Conservation (phyloP, 2,113 vertebrate species). For the Mobula birostris region DNA sequence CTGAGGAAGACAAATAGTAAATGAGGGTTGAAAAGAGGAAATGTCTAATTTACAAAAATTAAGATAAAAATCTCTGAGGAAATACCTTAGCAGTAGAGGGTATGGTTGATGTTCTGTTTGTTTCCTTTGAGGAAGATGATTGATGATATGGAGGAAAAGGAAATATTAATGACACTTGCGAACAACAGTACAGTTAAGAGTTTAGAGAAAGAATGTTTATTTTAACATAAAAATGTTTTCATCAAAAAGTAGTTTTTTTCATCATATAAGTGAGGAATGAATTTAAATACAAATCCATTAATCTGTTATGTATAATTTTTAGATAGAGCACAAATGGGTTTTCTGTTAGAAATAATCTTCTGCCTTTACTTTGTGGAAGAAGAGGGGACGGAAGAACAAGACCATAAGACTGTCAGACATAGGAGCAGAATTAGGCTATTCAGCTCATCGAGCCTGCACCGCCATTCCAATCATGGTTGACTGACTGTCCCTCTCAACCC, state of each 20-base stretch:
- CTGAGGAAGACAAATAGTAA: neutral
- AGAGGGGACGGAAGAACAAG: neutral
- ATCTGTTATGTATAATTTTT: neutral
- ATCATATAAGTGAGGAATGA: neutral
- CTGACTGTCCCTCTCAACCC: too few species aligned
- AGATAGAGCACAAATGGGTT: neutral
- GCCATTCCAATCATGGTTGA: too few species aligned
- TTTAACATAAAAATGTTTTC: neutral
- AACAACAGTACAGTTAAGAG: neutral
- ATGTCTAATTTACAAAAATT: neutral
- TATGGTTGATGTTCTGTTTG: neutral
- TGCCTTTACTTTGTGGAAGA: neutral
- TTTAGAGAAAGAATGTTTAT: neutral
- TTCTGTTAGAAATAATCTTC: neutral
- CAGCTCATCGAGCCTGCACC: too few species aligned
- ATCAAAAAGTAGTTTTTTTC: neutral
- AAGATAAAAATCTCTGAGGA: neutral
- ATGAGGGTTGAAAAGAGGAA: neutral
- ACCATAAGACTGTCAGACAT: too few species aligned
- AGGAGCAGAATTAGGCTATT: too few species aligned
- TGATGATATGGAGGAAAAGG: neutral
- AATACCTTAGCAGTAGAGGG: neutral
- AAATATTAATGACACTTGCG: neutral
- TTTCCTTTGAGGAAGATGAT: constrained; percentile 9
- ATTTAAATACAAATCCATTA: neutral